Evolutionary conservation across 2,888 invertebrate species (phyloP), one percentile per base, ranked within the genome.

Genomic region (Xestoiulus laeticollis): DNA sequence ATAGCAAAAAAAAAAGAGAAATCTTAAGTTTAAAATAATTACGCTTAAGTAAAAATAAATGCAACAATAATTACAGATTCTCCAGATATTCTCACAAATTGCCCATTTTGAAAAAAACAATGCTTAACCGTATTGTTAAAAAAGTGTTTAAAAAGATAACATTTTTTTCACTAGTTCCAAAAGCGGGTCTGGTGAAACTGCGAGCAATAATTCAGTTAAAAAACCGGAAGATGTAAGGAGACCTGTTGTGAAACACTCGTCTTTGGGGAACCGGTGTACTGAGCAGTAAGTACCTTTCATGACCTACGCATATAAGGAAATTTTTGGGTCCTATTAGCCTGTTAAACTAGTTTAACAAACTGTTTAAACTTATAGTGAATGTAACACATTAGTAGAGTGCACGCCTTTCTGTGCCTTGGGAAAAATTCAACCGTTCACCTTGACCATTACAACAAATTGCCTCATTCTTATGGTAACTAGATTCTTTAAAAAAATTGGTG

Each of bases 351-450:
- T n/a, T n/a, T n/a, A n/a, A n/a, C n/a, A n/a, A n/a, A n/a, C n/a
- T n/a, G n/a, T n/a, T n/a, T n/a, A 32, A 53, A 30, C 85, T 86
- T 94, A 88, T 92, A 98, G 97, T 93, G 97, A 98, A 93, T 95
- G 96, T 87, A 97, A 97, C 91, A 96, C 96, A 91, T 94, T 98
- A 91, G 96, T 98, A 86, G 97, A 97, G 92, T 95, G 97, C 89
- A 95, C 96, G 0, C 95, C 97, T 48, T 98, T 98, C 92, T 95
- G 96, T 85, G 95, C 95, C 85, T 93, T 97, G 89, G 96, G 97
- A 8, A 97, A 97, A 93, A 95, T 98, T 88, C 98, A 98, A 92
- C 98, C 98, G 16, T 98, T 98, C 92, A 93, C 96, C 87, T 95
- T 98, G 8, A 96, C 96, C 30, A 94, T 98, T 89, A 95, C 96